Evolutionary conservation across 2,797 vertebrate genomes (phyloP).

Genomic region (Podargus strigoides): DNA sequence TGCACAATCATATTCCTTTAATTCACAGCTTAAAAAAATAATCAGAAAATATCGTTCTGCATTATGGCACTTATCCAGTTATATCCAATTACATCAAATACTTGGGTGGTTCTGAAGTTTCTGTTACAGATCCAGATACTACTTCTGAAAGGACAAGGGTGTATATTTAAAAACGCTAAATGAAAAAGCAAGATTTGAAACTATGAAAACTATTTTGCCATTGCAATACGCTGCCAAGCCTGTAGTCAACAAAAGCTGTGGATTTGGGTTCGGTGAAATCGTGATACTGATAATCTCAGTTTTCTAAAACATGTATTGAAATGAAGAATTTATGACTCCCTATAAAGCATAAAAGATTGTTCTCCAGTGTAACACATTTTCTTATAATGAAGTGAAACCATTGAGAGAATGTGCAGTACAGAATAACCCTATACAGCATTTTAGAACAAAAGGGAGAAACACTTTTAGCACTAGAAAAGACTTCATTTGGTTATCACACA

Average conservation of each 20-base stretch:
- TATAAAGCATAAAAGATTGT: neutral
- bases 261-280: neutral
- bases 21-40: neutral
- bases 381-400: neutral
- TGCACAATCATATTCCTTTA: neutral
- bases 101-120: neutral
- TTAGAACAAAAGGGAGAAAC: neutral
- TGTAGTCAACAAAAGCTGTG: neutral
- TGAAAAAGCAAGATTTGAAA: neutral
- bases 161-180: neutral
- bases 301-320: neutral
- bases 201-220: neutral
- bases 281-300: neutral
- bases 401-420: neutral
- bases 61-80: neutral
- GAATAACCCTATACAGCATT: neutral
- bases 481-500: neutral
- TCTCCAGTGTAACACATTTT: neutral
- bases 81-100: neutral
- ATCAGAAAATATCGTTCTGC: neutral
- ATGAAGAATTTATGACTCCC: neutral
- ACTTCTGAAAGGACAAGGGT: neutral
- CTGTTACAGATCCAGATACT: neutral
- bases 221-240: neutral
- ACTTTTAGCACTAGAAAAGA: neutral